Percentiles rank a stretch among this genome's conserved stretches.
Evolutionary conservation across 2,888 invertebrate genomes (phyloP).

Genomic region (Bombyx huttoni): DNA sequence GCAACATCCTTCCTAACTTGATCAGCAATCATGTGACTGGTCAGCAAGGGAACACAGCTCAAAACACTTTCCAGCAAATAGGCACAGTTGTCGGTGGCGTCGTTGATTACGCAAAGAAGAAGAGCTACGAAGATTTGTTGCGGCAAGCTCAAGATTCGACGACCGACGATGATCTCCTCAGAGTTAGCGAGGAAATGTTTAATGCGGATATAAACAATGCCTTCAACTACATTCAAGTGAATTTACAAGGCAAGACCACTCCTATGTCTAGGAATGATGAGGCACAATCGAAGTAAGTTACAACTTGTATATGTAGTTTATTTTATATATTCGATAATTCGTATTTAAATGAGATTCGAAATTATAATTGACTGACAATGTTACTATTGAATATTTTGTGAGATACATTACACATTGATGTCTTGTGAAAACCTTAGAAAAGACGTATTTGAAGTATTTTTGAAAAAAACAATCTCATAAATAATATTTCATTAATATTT

Average conservation of each 20-base stretch:
- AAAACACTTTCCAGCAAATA: slow-evolving; percentile 52
- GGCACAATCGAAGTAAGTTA: slow-evolving; percentile 80
- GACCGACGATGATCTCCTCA: slow-evolving; percentile 77
- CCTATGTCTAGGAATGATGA: slow-evolving; percentile 79
- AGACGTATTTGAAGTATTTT: too few relatives aligned
- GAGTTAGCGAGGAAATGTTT: slow-evolving; percentile 80
- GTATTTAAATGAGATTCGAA: too few relatives aligned
- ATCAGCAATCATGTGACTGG: slow-evolving; percentile 48
- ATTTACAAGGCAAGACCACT: slow-evolving; percentile 81
- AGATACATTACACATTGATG: too few relatives aligned
- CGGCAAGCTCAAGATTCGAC: slow-evolving; percentile 65
- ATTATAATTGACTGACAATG: too few relatives aligned
- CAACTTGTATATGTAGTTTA: too few relatives aligned
- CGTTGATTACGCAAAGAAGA: slow-evolving; percentile 62
- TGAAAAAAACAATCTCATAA: too few relatives aligned
- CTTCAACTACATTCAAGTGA: slow-evolving; percentile 77
- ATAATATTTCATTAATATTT: too few relatives aligned
- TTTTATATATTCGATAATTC: too few relatives aligned
- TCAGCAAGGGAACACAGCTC: slow-evolving; percentile 50
- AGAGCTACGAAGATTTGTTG: slow-evolving; percentile 57
- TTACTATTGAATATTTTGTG: too few relatives aligned
- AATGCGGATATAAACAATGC: slow-evolving; percentile 82
- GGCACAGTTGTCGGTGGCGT: slow-evolving; percentile 64
- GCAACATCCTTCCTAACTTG: slow-evolving; percentile 53
- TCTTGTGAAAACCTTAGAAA: too few relatives aligned